Percentiles rank a stretch among this genome's conserved stretches.
Evolutionary conservation across 1,140 invertebrate genomes (phyloP).

Genomic region (silkworm (Bombyx mori)): ASM3026992v2 NC_085118.1:10700501-10701000

Average conservation of each 20-base stretch:
- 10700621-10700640: too few relatives aligned
- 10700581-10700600: too few relatives aligned
- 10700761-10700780: constrained; percentile 63
- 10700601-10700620: too few relatives aligned
- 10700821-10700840: constrained; percentile 58
- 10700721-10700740: constrained; percentile 41
- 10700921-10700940: constrained; percentile 16
- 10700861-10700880: constrained; percentile 60
- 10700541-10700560: too few relatives aligned
- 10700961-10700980: constrained; percentile 46
- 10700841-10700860: constrained; percentile 62
- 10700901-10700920: constrained; percentile 23
- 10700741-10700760: constrained; percentile 59
- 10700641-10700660: too few relatives aligned
- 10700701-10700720: not conserved
- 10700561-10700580: too few relatives aligned
- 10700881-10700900: constrained; percentile 53
- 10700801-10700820: constrained; percentile 50
- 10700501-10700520: too few relatives aligned
- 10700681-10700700: not conserved
- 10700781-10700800: constrained; percentile 63
- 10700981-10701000: constrained; percentile 47
- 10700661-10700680: not conserved
- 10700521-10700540: too few relatives aligned
- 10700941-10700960: constrained; percentile 27